Conservation (phyloP, 1,140 invertebrate genomes). For the Magallana angulata region DNA sequence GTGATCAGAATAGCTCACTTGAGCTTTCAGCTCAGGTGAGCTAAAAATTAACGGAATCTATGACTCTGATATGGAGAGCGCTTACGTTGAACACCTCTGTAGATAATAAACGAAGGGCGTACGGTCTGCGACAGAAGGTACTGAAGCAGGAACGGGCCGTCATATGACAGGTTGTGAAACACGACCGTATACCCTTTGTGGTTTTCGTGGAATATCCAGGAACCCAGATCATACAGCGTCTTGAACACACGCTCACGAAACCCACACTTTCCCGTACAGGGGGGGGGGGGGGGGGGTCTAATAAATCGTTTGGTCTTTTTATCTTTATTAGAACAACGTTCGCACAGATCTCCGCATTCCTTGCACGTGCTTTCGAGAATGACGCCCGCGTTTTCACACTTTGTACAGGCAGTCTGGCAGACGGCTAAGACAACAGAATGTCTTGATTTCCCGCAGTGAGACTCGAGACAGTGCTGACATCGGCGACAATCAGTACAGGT, state of each 20-base stretch:
- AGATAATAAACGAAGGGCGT: neutral
- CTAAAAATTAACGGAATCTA: conserved; percentile 54
- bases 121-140: no score
- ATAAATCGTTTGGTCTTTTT: conserved; percentile 27
- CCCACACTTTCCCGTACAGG: neutral
- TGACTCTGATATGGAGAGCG: conserved; percentile 36
- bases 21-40: no score
- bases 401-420: conserved; percentile 37
- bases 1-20: no score
- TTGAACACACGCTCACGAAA: no score
- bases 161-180: no score
- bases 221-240: no score
- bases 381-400: conserved; percentile 35
- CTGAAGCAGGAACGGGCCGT: no score
- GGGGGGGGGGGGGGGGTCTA: no score
- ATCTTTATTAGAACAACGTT: no score
- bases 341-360: neutral
- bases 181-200: no score
- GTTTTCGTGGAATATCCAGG: no score
- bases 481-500: conserved; percentile 16
- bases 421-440: conserved; percentile 41
- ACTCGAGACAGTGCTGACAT: conserved; percentile 35
- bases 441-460: conserved; percentile 37
- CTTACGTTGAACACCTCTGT: conserved; percentile 24
- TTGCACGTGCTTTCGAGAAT: neutral